phyloP scores from a whole-genome alignment of 2,797 vertebrate species.

The Fistularia tabacaria region DNA sequence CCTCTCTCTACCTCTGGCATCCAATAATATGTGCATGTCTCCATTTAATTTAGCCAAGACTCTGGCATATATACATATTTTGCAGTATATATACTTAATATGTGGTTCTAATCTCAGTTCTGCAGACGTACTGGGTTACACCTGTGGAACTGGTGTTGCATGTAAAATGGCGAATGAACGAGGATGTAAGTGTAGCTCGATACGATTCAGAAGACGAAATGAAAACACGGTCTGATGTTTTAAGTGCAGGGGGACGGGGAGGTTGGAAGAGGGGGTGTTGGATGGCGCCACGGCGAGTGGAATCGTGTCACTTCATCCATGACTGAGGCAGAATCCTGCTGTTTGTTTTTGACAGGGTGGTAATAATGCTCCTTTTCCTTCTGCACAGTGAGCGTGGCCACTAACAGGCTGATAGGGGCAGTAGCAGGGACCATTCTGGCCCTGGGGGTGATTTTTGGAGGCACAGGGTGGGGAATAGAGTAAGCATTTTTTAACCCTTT shows the following conservation, averaged over 20 bases:
- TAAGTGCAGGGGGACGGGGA: slow-evolving; percentile 72
- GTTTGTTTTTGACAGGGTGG: slow-evolving; percentile 74
- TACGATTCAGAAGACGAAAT: slow-evolving; percentile 32
- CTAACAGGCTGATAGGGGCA: slow-evolving; percentile 99
- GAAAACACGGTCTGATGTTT: slow-evolving; percentile 59
- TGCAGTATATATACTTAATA: not conserved
- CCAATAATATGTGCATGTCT: slow-evolving; percentile 9
- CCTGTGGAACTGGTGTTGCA: not conserved
- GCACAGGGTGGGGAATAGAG: slow-evolving; percentile 99
- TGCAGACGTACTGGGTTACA: slow-evolving; percentile 18
- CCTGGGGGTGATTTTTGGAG: slow-evolving; percentile 99
- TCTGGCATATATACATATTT: not conserved
- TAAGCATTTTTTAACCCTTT: slow-evolving; percentile 92
- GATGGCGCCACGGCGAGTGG: slow-evolving; percentile 66
- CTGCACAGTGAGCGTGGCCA: slow-evolving; percentile 96
- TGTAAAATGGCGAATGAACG: slow-evolving; percentile 15
- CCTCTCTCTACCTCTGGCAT: slow-evolving; percentile 32
- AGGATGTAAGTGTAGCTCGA: slow-evolving; percentile 29
- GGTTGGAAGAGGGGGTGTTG: slow-evolving; percentile 73
- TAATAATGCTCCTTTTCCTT: slow-evolving; percentile 89
- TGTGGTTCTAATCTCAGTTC: slow-evolving; percentile 19
- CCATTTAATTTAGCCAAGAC: slow-evolving; percentile 2
- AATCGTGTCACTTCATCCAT: slow-evolving; percentile 51
- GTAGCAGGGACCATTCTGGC: slow-evolving; percentile 99
- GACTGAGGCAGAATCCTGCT: slow-evolving; percentile 65